phyloP scores from a whole-genome alignment of 2,113 vertebrate genomes.

The Ceratotherium simum region DNA sequence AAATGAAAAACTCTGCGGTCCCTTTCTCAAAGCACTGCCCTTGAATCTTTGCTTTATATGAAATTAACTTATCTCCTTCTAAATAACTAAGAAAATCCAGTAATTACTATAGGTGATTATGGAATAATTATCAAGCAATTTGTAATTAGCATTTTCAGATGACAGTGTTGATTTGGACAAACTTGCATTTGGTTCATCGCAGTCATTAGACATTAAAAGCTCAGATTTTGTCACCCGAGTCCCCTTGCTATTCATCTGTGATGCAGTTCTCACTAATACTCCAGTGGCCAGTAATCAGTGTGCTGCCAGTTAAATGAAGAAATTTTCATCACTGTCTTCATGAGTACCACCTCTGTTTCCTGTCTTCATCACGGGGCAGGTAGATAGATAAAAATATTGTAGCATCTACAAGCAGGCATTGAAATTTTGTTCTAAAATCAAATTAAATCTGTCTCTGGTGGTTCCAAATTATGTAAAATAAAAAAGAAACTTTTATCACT shows the following conservation, averaged over 20 bases:
- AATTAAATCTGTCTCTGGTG: constrained; percentile 76
- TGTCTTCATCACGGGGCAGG: constrained; percentile 66
- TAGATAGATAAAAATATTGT: constrained; percentile 70
- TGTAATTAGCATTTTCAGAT: constrained; percentile 84
- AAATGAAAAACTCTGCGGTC: not conserved
- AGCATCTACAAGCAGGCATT: constrained; percentile 71
- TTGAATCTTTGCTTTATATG: constrained; percentile 60
- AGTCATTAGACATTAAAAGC: constrained; percentile 81
- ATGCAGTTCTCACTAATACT: constrained; percentile 88
- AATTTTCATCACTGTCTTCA: constrained; percentile 86
- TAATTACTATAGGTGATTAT: constrained; percentile 80
- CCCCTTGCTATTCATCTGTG: constrained; percentile 89
- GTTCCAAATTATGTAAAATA: constrained; percentile 80
- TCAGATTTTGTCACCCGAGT: constrained; percentile 89
- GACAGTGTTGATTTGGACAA: constrained; percentile 81
- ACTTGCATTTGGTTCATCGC: constrained; percentile 81
- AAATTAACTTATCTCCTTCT: constrained; percentile 64
- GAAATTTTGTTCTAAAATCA: constrained; percentile 75
- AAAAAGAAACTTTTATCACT: constrained; percentile 78
- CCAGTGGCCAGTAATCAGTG: constrained; percentile 86
- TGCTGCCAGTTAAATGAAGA: constrained; percentile 86
- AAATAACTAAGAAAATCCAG: constrained; percentile 76
- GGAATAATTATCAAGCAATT: constrained; percentile 82
- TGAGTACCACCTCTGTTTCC: constrained; percentile 85
- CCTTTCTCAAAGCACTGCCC: constrained; percentile 33